Evolutionary conservation across 2,113 vertebrate genomes (phyloP), one percentile per base, ranked within the genome.

Genomic region (Lipotes vexillifer): DNA sequence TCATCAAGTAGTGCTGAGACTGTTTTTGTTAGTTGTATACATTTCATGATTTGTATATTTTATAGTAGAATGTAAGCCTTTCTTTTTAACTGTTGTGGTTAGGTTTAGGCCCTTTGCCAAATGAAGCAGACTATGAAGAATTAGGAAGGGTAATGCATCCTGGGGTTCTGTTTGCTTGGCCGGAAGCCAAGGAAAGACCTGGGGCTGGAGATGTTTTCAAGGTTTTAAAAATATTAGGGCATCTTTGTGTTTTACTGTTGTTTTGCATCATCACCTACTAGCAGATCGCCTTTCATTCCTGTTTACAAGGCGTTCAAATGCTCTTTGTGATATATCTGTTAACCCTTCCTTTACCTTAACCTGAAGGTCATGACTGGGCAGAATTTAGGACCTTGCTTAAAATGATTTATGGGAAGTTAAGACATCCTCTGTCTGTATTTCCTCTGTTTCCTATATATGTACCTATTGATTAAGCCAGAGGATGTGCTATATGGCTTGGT

Each of bases 1-100:
- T 99, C 98, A 98, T 99, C 97, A 87, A 98, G 97, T 97, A 97
- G 96, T 97, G 93, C 96, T 95, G 95, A 97, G 85, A 97, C 96
- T 98, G 98, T 97, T 98, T 99, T 98, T 97, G 98, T 98, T 99
- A 97, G 97, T 98, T 99, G 98, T 98, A 95, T 99, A 85, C 98
- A 98, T 99, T 98, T 98, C 98, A 94, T 98, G 98, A 97, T 98
- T 98, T 98, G 98, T 98, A 78, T 99, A 98, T 98, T 98, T 98
- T 98, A 98, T 97, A 94, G 92, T 96, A 95, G 91, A 98, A 97
- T 98, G 90, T 97, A 97, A 96, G 96, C 20, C 94, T 98, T 98
- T 98, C 90, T 97, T 95, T 91, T 97, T 98, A 98, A 98, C 96
- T 98, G 61, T 98, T 98, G 97, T 98, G 98, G 98, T 99, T 97